A percentile compares a stretch with the other conserved stretches of the same genome.
phyloP scores from a whole-genome alignment of 2,888 invertebrate genomes.

The Pristionchus fissidentatus region DNA sequence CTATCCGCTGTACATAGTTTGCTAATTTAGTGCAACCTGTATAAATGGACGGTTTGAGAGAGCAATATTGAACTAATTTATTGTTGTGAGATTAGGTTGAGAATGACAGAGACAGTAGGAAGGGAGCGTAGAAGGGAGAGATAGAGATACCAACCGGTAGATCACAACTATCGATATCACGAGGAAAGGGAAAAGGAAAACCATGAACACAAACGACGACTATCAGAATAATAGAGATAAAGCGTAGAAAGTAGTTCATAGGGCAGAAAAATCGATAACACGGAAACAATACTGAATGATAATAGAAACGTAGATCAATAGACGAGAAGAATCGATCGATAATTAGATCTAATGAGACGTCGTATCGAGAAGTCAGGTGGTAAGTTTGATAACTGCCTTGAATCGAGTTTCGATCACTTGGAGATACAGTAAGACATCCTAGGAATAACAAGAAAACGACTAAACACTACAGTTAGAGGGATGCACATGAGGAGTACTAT shows the following conservation, averaged over 20 bases:
- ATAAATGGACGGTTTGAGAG: neutral
- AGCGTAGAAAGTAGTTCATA: constrained; percentile 20
- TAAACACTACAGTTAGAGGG: too few species aligned
- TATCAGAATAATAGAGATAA: neutral
- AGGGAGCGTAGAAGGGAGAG: neutral
- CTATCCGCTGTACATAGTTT: constrained; percentile 12
- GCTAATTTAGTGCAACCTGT: neutral
- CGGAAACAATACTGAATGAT: neutral
- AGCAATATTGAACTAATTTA: neutral
- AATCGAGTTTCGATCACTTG: too few species aligned
- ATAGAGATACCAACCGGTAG: constrained; percentile 22
- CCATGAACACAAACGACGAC: neutral
- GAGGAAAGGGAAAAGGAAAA: neutral
- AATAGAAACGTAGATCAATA: constrained; percentile 5
- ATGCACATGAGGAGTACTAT: too few species aligned
- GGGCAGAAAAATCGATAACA: neutral
- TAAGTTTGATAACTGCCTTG: too few species aligned
- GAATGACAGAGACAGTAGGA: constrained; percentile 14
- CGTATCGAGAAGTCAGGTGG: neutral
- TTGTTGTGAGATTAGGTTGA: constrained; percentile 14
- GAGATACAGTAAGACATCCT: too few species aligned
- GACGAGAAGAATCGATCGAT: constrained; percentile 8
- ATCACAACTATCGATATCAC: constrained; percentile 8
- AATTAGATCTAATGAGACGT: constrained; percentile 15
- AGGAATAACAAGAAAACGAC: too few species aligned